Percentiles rank a stretch among this genome's conserved stretches.
Conservation (phyloP, 2,797 vertebrate genomes). For the Arctocebus calabarensis region DNA sequence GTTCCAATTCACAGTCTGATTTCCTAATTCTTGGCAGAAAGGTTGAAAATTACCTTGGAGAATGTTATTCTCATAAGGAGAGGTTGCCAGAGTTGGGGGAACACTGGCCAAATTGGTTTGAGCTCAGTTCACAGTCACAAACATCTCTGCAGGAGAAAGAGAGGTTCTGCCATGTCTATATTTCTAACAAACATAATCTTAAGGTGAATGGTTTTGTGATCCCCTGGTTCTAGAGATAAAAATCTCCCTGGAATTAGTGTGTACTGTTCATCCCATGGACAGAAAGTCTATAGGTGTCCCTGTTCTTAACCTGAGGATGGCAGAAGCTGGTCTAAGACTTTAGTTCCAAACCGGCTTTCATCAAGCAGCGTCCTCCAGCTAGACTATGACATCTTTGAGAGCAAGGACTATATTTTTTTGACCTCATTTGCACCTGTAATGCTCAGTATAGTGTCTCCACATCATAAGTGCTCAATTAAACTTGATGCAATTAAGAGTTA, state of each 20-base stretch:
- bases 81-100: background rate
- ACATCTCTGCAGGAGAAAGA: conserved; percentile 25
- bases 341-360: conserved; percentile 50
- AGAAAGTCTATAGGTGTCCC: conserved; percentile 49
- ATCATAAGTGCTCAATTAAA: background rate
- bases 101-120: background rate
- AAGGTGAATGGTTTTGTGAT: conserved; percentile 30
- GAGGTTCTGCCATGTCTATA: background rate
- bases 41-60: background rate
- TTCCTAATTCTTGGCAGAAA: background rate
- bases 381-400: background rate
- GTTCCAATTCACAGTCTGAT: background rate
- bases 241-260: background rate
- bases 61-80: background rate
- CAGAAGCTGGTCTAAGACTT: background rate
- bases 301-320: conserved; percentile 47
- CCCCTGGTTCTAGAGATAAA: background rate
- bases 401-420: background rate
- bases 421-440: background rate
- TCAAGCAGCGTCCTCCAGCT: background rate
- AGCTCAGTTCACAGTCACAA: conserved; percentile 37
- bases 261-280: background rate
- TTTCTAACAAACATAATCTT: conserved; percentile 22
- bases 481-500: background rate
- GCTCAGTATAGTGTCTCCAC: background rate